Conservation (phyloP, 2,113 vertebrate genomes). For the Lichenostomus cassidix region DNA sequence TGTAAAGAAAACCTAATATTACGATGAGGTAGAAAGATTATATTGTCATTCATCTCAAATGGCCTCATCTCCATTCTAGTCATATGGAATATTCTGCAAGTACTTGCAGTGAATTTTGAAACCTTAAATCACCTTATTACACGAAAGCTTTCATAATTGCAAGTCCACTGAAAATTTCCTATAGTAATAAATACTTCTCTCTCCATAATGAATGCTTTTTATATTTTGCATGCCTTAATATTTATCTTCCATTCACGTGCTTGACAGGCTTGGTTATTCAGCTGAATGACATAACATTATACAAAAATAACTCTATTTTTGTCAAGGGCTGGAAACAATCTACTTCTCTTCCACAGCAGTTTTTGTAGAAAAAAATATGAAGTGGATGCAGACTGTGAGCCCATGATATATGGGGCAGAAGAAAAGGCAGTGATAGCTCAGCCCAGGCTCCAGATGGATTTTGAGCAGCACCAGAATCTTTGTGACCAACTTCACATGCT, state of each 20-base stretch:
- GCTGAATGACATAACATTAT: background rate
- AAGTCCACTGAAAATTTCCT: background rate
- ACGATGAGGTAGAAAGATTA: background rate
- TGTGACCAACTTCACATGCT: background rate
- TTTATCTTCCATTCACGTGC: background rate
- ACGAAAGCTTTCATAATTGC: background rate
- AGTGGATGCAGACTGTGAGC: background rate
- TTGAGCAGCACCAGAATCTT: background rate
- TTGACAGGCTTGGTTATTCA: background rate
- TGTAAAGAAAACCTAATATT: background rate
- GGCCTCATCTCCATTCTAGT: background rate
- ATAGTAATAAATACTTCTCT: background rate
- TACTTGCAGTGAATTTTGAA: background rate
- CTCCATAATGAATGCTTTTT: background rate
- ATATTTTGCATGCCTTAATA: background rate
- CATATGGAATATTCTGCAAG: background rate
- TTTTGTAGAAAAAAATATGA: background rate
- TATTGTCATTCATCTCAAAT: background rate
- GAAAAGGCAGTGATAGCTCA: background rate
- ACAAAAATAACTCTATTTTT: background rate
- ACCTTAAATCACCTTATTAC: background rate
- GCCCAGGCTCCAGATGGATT: background rate
- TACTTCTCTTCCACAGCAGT: background rate
- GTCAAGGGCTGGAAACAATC: background rate
- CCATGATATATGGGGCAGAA: background rate